Evolutionary conservation across 1,140 invertebrate species (phyloP).

Genomic region (Drosophila parabipectinata): DNA sequence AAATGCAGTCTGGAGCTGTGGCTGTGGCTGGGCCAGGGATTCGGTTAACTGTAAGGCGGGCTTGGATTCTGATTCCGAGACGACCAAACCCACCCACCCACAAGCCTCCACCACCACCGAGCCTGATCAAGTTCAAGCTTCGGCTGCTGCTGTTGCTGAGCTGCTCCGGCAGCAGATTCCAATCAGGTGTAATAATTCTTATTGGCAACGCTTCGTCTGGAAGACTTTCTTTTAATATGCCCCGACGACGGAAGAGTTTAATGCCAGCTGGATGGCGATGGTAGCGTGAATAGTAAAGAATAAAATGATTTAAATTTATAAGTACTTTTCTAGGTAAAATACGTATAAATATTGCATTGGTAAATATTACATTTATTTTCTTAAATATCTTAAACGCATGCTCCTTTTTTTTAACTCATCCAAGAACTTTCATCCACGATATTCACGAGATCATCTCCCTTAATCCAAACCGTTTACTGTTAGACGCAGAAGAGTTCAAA

Average conservation of each 20-base stretch:
- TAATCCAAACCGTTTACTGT: slow-evolving; percentile 57
- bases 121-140: slow-evolving; percentile 76
- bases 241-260: slow-evolving; percentile 47
- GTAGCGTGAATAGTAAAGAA: slow-evolving; percentile 2
- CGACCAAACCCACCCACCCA: slow-evolving; percentile 76
- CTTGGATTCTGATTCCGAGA: slow-evolving; percentile 33
- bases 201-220: slow-evolving; percentile 79
- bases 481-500: slow-evolving; percentile 59
- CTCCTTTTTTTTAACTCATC: slow-evolving; percentile 5
- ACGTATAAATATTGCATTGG: too few relatives aligned
- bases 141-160: slow-evolving; percentile 14
- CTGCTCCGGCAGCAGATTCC: slow-evolving; percentile 72
- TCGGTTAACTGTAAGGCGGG: slow-evolving; percentile 23
- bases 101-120: slow-evolving; percentile 22
- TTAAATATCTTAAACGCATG: too few relatives aligned
- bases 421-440: slow-evolving; percentile 12
- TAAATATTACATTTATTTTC: too few relatives aligned
- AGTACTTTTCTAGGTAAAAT: too few relatives aligned
- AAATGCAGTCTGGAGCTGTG: slow-evolving; percentile 63
- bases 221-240: slow-evolving; percentile 80
- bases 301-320: too few relatives aligned
- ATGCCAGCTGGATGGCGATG: slow-evolving; percentile 16
- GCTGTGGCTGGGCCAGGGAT: slow-evolving; percentile 17
- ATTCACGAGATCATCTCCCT: slow-evolving; percentile 31
- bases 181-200: slow-evolving; percentile 84